phyloP scores from a whole-genome alignment of 2,113 vertebrate genomes.

The Danio rerio region DNA sequence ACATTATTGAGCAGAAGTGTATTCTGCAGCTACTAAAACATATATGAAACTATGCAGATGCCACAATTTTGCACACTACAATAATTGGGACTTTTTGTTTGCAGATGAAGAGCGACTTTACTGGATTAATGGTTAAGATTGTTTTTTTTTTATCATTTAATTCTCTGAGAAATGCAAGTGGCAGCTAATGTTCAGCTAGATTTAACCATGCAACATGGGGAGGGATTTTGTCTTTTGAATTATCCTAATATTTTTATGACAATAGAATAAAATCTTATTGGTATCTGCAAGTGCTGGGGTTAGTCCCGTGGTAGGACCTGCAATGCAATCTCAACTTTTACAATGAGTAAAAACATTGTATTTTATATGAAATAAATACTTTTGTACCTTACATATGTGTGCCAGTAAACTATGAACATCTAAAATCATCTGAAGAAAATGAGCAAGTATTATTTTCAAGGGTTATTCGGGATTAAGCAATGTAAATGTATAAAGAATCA shows the following conservation, averaged over 20 bases:
- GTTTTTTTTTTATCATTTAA: background rate
- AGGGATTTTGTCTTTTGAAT: background rate
- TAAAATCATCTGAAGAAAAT: background rate
- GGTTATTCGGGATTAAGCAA: too few species aligned
- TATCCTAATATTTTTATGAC: background rate
- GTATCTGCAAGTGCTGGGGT: background rate
- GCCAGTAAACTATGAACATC: background rate
- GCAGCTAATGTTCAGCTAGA: background rate
- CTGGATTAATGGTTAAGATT: background rate
- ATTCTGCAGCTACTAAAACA: background rate
- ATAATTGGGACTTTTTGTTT: background rate
- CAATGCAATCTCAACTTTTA: background rate
- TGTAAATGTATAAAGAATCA: too few species aligned
- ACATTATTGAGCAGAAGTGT: background rate
- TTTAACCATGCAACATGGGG: background rate
- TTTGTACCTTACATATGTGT: slow-evolving; percentile 12
- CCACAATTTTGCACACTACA: slow-evolving; percentile 18
- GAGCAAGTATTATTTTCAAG: too few species aligned
- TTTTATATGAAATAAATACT: slow-evolving; percentile 15
- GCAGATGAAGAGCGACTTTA: background rate
- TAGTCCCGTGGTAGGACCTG: background rate
- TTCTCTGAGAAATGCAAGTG: background rate
- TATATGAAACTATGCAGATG: background rate
- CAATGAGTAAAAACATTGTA: background rate
- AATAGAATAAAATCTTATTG: background rate